Percentiles rank a stretch among this genome's conserved stretches.
These are phyloP conservation scores for Xerus inauris DNA, from an alignment of 2,113 vertebrate species.

Conservation along the genomic window DNA sequence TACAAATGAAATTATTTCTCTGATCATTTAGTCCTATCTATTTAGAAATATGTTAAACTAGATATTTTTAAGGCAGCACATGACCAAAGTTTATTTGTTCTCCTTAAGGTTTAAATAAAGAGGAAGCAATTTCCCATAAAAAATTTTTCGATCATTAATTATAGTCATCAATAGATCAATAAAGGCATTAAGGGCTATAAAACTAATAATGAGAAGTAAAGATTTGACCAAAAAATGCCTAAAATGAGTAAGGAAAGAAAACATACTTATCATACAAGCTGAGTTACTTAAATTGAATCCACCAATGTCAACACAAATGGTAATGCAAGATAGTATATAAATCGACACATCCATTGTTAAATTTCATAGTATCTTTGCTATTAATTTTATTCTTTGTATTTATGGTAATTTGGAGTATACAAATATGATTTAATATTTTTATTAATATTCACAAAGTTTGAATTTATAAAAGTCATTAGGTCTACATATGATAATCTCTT, in stretches of 20 bases:
- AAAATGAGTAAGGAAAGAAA: neutral
- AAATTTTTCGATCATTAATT: neutral
- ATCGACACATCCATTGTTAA: fast-evolving
- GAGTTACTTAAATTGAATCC: neutral
- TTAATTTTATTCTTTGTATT: neutral
- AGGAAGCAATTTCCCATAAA: too few species aligned
- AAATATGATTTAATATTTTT: neutral
- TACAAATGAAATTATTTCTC: too few species aligned
- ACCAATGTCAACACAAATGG: neutral
- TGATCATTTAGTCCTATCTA: too few species aligned
- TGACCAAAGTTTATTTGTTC: too few species aligned
- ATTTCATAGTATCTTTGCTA: neutral
- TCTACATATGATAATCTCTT: neutral
- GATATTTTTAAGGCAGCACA: too few species aligned
- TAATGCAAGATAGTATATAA: too few species aligned
- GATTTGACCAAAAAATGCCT: neutral
- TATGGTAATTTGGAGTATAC: neutral
- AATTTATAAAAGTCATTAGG: neutral
- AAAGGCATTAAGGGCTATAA: neutral
- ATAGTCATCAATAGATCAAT: neutral
- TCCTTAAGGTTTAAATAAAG: too few species aligned
- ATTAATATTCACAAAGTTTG: neutral
- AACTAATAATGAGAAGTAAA: neutral
- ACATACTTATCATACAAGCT: neutral
- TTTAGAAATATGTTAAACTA: too few species aligned